These are phyloP conservation scores for Nomada lathburiana DNA, from an alignment of 2,888 invertebrate genomes.

Conservation along the genomic window DNA sequence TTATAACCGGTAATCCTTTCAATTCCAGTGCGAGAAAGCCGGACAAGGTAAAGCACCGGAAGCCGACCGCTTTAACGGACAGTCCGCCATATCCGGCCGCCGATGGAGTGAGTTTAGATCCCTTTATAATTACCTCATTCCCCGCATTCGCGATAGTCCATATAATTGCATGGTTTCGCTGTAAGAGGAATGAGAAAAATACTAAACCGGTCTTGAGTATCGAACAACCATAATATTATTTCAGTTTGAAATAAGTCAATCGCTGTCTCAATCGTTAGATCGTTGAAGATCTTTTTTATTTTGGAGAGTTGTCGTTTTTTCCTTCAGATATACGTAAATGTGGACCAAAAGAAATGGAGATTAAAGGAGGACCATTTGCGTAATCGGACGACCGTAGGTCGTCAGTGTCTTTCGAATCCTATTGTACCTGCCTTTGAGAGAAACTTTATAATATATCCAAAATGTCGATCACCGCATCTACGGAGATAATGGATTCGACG, in stretches of 20 bases:
- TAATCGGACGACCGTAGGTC: conserved; percentile 60
- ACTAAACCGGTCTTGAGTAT: not conserved
- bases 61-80: conserved; percentile 11
- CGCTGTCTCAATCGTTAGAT: not conserved
- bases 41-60: conserved; percentile 3
- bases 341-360: conserved; percentile 53
- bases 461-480: conserved; percentile 74
- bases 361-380: conserved; percentile 38
- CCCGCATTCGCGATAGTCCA: not conserved
- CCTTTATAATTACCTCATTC: conserved; percentile 14
- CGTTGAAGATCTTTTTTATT: not conserved
- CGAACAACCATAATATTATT: not conserved
- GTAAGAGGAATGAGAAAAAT: not conserved
- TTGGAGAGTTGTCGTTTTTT: conserved; percentile 3
- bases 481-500: conserved; percentile 73
- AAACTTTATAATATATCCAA: conserved; percentile 27
- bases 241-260: not conserved
- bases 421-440: conserved; percentile 36
- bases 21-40: conserved; percentile 9
- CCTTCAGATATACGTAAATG: conserved; percentile 52
- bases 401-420: conserved; percentile 35
- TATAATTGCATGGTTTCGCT: not conserved
- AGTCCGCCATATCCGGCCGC: not conserved
- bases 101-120: conserved; percentile 42
- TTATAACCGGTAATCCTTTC: not conserved